Base-by-base conservation (phyloP, 1,140 invertebrate species). In the Antheraea pernyi region DNA sequence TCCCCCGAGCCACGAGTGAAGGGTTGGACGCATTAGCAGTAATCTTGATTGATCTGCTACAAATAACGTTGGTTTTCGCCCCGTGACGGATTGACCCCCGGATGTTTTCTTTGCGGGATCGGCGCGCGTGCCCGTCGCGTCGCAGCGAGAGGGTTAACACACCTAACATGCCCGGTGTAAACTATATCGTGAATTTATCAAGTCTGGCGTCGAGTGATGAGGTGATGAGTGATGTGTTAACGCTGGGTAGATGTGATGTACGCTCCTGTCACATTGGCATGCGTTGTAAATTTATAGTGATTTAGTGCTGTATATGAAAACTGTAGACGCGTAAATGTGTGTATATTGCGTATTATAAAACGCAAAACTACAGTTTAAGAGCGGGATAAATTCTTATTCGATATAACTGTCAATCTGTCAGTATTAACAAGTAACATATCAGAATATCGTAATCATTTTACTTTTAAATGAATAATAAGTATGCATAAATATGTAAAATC, bases 1-100 rank as follows among this genome's bases (percentile, higher is more conserved):
- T 65, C 63, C 74, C 77, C 74, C 71, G 72, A 75, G 75, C 78
- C 67, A n/a, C 59, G 46, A 69, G 46, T 64, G 76, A 83, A 88
- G 85, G 86, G 85, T 85, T 88, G 46, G 16, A 13, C 46, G 75
- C 59, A 85, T 78, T 77, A 80, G 82, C 79, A 76, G 74, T 89
- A 87, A 88, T 90, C 85, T 89, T 89, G 89, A 91, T 89, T 88
- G 87, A 91, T 89, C 83, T 78, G 77, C 75, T 82, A 85, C 85
- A 88, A 91, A 89, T 87, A 88, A 86, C 77, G 74, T 53, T 53
- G 46, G 46, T 53, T 53, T 53, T 53, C 46, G 77, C 77, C 65
- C 71, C 77, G 80, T 78, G 82, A 78, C 83, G 78, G 76, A 74
- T 76, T 70, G 76, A 78, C 76, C 82, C 75, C 73, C 72, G 53